Conservation (phyloP, 2,797 vertebrate species). For the Trematomus bernacchii region DNA sequence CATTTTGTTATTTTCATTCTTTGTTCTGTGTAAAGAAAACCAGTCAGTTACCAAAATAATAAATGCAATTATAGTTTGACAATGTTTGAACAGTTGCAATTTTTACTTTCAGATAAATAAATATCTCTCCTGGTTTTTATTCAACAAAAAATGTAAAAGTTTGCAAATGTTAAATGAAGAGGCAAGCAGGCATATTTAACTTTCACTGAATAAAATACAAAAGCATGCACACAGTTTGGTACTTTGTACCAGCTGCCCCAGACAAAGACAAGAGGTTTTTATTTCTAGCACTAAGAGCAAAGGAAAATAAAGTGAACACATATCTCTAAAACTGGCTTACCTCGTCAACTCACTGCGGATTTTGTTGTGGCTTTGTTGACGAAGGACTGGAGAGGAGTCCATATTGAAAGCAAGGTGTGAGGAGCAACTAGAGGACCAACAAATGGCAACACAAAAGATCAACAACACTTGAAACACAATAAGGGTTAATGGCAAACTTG, state of each 20-base stretch:
- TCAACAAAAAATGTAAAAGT: background rate
- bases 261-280: background rate
- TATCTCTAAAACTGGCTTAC: constrained; percentile 36
- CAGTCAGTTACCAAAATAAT: constrained; percentile 6
- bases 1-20: constrained; percentile 73
- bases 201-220: no score
- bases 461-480: constrained; percentile 11
- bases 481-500: background rate
- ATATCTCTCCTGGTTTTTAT: background rate
- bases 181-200: background rate
- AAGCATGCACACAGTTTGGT: background rate
- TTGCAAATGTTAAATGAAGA: background rate
- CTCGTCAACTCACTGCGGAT: constrained; percentile 62
- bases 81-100: background rate
- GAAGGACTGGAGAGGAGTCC: constrained; percentile 74
- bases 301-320: background rate
- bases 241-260: background rate
- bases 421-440: constrained; percentile 21
- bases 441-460: constrained; percentile 12
- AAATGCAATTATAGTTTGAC: background rate
- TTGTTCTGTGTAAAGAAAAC: constrained; percentile 64
- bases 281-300: background rate
- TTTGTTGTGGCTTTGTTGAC: constrained; percentile 75
- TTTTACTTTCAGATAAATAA: background rate
- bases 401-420: constrained; percentile 56